Percentiles rank a stretch among this genome's conserved stretches.
Conservation (phyloP, 1,140 invertebrate species). For the Teleopsis dalmanni region DNA sequence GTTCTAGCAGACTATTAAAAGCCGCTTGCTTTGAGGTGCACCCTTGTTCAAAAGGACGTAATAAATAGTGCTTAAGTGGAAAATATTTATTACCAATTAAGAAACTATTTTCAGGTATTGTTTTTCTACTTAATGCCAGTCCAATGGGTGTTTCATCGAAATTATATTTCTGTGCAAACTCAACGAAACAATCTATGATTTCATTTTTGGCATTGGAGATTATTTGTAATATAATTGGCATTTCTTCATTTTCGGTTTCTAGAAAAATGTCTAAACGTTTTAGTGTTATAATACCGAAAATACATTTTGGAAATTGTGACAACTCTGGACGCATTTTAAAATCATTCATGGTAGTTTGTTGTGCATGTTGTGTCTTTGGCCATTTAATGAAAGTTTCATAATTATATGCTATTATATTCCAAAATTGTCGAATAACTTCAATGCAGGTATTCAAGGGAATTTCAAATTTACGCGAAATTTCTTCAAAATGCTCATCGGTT, state of each 20-base stretch:
- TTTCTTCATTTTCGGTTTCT: slow-evolving; percentile 34
- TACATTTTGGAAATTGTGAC: slow-evolving; percentile 23
- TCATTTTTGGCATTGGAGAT: slow-evolving; percentile 34
- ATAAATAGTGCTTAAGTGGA: slow-evolving; percentile 33
- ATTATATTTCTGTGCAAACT: slow-evolving; percentile 29
- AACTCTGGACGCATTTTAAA: slow-evolving; percentile 21
- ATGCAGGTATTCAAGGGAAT: slow-evolving; percentile 30
- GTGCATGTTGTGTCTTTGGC: slow-evolving; percentile 32
- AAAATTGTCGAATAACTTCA: slow-evolving; percentile 32
- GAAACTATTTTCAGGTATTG: slow-evolving; percentile 31
- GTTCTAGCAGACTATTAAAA: slow-evolving; percentile 28
- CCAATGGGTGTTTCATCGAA: slow-evolving; percentile 39
- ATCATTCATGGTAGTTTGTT: slow-evolving; percentile 22
- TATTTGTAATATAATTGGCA: slow-evolving; percentile 31
- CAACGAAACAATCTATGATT: slow-evolving; percentile 39
- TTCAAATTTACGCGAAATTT: slow-evolving; percentile 34
- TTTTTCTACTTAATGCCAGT: slow-evolving; percentile 27
- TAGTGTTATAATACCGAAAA: slow-evolving; percentile 30
- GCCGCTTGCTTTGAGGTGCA: slow-evolving; percentile 29
- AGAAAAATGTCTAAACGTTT: slow-evolving; percentile 36
- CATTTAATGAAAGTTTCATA: slow-evolving; percentile 39
- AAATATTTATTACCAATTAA: slow-evolving; percentile 31
- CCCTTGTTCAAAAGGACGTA: slow-evolving; percentile 28
- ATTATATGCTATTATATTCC: slow-evolving; percentile 36
- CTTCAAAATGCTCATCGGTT: slow-evolving; percentile 41